phyloP scores from a whole-genome alignment of 2,888 invertebrate genomes.

The Tipula vernalis region DNA sequence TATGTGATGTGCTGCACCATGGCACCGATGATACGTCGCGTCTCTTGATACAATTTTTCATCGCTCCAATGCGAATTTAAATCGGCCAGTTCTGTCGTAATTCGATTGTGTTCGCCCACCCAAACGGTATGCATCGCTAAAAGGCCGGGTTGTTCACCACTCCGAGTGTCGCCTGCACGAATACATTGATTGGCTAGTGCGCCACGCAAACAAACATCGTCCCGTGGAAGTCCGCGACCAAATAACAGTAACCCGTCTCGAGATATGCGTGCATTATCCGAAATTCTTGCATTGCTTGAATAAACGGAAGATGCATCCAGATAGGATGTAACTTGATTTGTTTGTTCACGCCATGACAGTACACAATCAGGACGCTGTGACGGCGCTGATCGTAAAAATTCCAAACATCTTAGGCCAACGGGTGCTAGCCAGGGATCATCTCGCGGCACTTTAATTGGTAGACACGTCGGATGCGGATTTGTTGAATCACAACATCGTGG shows the following conservation, averaged over 20 bases:
- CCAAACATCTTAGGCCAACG: slow-evolving; percentile 61
- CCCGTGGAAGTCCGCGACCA: slow-evolving; percentile 51
- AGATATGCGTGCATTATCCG: slow-evolving; percentile 62
- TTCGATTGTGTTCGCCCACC: slow-evolving; percentile 42
- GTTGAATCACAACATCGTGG: slow-evolving; percentile 55
- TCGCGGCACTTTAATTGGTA: slow-evolving; percentile 62
- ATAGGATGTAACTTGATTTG: slow-evolving; percentile 71
- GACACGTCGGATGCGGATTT: slow-evolving; percentile 69
- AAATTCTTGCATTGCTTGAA: slow-evolving; percentile 58
- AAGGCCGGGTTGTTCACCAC: slow-evolving; percentile 63
- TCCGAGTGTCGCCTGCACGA: slow-evolving; percentile 62
- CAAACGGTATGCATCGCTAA: slow-evolving; percentile 35
- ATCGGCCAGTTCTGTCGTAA: slow-evolving; percentile 56
- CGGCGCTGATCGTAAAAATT: slow-evolving; percentile 71
- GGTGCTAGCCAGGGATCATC: slow-evolving; percentile 61
- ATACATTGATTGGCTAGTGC: slow-evolving; percentile 64
- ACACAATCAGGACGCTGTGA: slow-evolving; percentile 68
- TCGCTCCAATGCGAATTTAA: slow-evolving; percentile 82
- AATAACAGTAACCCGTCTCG: slow-evolving; percentile 56
- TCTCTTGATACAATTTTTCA: slow-evolving; percentile 74
- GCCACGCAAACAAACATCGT: slow-evolving; percentile 57
- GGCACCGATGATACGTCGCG: slow-evolving; percentile 68
- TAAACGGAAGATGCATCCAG: slow-evolving; percentile 75
- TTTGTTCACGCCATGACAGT: slow-evolving; percentile 72
- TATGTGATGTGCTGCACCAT: slow-evolving; percentile 75